Conservation (phyloP, 2,888 invertebrate genomes). For the Eupithecia subumbrata region DNA sequence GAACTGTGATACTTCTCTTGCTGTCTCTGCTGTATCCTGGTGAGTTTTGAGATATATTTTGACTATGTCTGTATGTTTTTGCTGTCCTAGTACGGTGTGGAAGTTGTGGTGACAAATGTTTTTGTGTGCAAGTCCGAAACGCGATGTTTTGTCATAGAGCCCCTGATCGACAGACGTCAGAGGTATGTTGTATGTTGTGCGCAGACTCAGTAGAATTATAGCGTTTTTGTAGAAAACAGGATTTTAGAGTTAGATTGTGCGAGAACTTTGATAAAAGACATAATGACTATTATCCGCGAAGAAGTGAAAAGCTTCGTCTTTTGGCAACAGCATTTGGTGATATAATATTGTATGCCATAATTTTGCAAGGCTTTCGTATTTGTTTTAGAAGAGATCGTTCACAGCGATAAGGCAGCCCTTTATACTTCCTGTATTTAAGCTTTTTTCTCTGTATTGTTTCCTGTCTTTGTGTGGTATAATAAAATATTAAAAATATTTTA, state of each 20-base stretch:
- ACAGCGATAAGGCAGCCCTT: too few relatives aligned
- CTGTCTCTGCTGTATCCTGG: constrained; percentile 71
- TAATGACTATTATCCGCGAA: neutral
- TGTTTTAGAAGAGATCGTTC: too few relatives aligned
- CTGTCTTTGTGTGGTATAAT: too few relatives aligned
- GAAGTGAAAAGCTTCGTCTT: neutral
- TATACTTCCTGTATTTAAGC: too few relatives aligned
- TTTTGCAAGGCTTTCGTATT: neutral
- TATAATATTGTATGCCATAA: neutral
- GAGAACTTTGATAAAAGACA: neutral
- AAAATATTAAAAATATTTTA: too few relatives aligned
- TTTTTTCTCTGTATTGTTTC: too few relatives aligned
- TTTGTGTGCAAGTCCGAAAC: constrained; percentile 5
- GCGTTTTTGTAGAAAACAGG: constrained; percentile 15
- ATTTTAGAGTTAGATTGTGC: neutral
- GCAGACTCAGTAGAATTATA: constrained; percentile 22
- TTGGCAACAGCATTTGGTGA: neutral
- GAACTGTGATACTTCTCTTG: constrained; percentile 71
- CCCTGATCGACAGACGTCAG: constrained; percentile 34
- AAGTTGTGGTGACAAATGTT: constrained; percentile 12
- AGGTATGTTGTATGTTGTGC: constrained; percentile 36
- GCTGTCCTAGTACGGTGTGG: constrained; percentile 19
- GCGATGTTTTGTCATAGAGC: constrained; percentile 20
- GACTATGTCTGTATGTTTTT: constrained; percentile 19
- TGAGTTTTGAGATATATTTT: constrained; percentile 56